Percentiles rank a stretch among this genome's conserved stretches.
phyloP scores from a whole-genome alignment of 2,888 invertebrate species.

The Ennomos fuscantarius region DNA sequence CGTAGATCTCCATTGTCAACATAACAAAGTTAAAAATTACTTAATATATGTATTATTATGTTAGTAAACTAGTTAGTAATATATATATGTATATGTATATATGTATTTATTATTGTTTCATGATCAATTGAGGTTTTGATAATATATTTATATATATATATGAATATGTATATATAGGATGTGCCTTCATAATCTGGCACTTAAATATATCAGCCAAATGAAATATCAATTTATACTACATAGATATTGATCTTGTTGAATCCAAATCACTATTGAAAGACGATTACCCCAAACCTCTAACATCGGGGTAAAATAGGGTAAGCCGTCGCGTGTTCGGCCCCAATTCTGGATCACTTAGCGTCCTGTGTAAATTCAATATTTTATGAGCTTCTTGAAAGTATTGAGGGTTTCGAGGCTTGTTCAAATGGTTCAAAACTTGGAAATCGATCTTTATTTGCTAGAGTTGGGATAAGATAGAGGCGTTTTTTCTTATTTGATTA shows the following conservation, averaged over 20 bases:
- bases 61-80: too few species aligned
- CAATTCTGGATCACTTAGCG: constrained; percentile 21
- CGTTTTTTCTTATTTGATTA: not conserved
- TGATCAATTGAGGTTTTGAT: too few species aligned
- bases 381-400: constrained; percentile 36
- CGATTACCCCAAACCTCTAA: constrained; percentile 25
- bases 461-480: constrained; percentile 1
- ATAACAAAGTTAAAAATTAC: too few species aligned
- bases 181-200: too few species aligned
- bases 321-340: constrained; percentile 27
- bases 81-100: too few species aligned
- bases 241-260: constrained; percentile 6
- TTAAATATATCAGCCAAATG: too few species aligned
- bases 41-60: too few species aligned
- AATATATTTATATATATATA: too few species aligned
- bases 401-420: constrained; percentile 24
- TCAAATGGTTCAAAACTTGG: constrained; percentile 26
- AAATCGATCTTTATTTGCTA: constrained; percentile 24
- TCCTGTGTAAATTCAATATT: constrained; percentile 35
- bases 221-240: too few species aligned
- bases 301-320: constrained; percentile 25
- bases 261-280: constrained; percentile 29
- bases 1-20: too few species aligned
- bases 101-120: too few species aligned
- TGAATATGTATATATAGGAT: too few species aligned